A percentile compares a stretch with the other conserved stretches of the same genome.
Evolutionary conservation across 2,113 vertebrate genomes (phyloP).

Genomic region (Sinocyclocheilus anshuiensis): DNA sequence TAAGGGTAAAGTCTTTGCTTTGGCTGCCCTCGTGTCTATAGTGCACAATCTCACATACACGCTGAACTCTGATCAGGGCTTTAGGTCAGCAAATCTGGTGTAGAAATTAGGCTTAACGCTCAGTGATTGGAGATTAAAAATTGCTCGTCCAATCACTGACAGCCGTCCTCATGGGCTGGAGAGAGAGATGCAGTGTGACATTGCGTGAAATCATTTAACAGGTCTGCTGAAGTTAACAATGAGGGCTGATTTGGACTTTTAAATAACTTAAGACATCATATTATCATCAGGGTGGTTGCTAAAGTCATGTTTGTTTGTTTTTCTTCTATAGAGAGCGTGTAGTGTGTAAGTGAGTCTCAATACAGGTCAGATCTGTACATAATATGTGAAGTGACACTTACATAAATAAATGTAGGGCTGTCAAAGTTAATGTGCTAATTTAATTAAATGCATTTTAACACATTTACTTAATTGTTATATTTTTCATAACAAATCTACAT

Average conservation of each 20-base stretch:
- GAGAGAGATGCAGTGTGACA: not conserved
- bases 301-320: not conserved
- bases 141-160: not conserved
- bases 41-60: not conserved
- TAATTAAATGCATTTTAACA: not conserved
- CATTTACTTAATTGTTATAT: not conserved
- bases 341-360: not conserved
- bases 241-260: constrained; percentile 38
- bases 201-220: constrained; percentile 15
- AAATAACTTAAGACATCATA: not conserved
- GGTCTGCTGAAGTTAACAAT: constrained; percentile 33
- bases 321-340: not conserved
- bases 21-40: not conserved
- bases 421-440: not conserved
- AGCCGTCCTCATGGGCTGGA: not conserved
- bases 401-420: not conserved
- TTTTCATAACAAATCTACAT: not conserved
- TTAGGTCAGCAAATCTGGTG: not conserved
- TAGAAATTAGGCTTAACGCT: not conserved
- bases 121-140: not conserved
- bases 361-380: not conserved
- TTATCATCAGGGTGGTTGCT: not conserved
- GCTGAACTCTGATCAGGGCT: not conserved
- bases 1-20: constrained; percentile 6
- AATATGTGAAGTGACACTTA: not conserved